phyloP scores from a whole-genome alignment of 2,113 vertebrate species.

The Pelobates fuscus region DNA sequence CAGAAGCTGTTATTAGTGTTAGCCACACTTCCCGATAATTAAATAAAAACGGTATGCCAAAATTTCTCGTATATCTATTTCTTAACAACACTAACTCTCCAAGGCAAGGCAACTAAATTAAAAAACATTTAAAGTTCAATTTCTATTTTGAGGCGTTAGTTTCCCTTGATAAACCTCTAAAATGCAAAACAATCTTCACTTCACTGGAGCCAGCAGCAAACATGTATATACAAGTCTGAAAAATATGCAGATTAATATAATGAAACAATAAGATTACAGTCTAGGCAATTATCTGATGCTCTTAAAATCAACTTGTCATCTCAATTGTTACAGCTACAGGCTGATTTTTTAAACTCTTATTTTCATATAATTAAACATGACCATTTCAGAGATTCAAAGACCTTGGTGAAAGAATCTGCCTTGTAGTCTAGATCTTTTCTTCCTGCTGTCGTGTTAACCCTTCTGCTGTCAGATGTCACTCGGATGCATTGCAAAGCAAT shows the following conservation, averaged over 20 bases:
- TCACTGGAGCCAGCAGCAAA: slow-evolving; percentile 6
- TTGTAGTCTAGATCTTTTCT: slow-evolving; percentile 13
- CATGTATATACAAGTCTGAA: slow-evolving; percentile 6
- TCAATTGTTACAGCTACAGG: slow-evolving; percentile 13
- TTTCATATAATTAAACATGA: slow-evolving; percentile 40
- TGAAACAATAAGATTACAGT: slow-evolving; percentile 29
- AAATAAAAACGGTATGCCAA: no score
- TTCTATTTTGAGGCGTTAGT: slow-evolving; percentile 3
- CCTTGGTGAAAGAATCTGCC: background rate
- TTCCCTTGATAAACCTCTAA: background rate
- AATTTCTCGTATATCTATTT: no score
- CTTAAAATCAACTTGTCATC: slow-evolving; percentile 32
- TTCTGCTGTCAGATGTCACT: no score
- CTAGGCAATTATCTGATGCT: slow-evolving; percentile 39
- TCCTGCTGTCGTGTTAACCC: slow-evolving; percentile 39
- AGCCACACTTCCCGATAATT: no score
- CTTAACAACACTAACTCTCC: no score
- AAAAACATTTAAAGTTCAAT: background rate
- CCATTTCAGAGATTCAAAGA: slow-evolving; percentile 33
- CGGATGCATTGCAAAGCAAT: no score
- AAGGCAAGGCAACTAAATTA: background rate
- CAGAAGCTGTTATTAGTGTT: no score
- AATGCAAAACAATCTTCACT: slow-evolving; percentile 13
- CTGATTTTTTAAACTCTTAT: slow-evolving; percentile 20
- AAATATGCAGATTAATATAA: slow-evolving; percentile 22